phyloP scores from a whole-genome alignment of 2,797 vertebrate species.

The Enoplosus armatus region DNA sequence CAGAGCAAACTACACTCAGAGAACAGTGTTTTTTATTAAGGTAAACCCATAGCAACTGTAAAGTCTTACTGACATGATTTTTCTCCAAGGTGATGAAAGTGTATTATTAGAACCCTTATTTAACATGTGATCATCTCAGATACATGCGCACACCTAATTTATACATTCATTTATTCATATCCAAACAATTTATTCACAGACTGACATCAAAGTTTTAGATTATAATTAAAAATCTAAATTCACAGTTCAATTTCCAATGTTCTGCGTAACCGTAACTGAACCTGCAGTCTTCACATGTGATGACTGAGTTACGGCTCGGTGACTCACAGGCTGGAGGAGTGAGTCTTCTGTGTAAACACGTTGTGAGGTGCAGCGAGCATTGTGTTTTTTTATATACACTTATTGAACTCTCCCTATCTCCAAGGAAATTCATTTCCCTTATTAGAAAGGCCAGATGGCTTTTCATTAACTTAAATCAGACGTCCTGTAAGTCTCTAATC shows the following conservation, averaged over 20 bases:
- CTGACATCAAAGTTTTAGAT: background rate
- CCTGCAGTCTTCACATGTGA: background rate
- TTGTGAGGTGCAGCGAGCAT: background rate
- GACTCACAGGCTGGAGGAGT: slow-evolving; percentile 42
- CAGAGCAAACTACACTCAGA: background rate
- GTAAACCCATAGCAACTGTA: too few species aligned
- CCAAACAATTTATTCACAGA: background rate
- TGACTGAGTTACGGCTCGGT: slow-evolving; percentile 28
- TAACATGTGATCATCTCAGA: background rate
- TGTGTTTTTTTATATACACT: background rate
- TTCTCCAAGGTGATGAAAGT: background rate
- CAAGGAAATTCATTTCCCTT: background rate
- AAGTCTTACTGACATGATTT: background rate
- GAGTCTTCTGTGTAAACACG: slow-evolving; percentile 16
- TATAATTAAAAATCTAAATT: too few species aligned
- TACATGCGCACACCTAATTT: background rate
- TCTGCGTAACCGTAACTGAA: background rate
- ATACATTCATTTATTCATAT: background rate
- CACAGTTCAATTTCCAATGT: background rate
- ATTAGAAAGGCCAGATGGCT: background rate
- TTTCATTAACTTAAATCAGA: background rate
- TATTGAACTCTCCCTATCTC: background rate
- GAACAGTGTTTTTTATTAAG: too few species aligned
- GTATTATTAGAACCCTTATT: background rate
- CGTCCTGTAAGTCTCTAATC: background rate